Base-by-base conservation (phyloP, 2,113 vertebrate genomes). In the Ascaphus truei region DNA sequence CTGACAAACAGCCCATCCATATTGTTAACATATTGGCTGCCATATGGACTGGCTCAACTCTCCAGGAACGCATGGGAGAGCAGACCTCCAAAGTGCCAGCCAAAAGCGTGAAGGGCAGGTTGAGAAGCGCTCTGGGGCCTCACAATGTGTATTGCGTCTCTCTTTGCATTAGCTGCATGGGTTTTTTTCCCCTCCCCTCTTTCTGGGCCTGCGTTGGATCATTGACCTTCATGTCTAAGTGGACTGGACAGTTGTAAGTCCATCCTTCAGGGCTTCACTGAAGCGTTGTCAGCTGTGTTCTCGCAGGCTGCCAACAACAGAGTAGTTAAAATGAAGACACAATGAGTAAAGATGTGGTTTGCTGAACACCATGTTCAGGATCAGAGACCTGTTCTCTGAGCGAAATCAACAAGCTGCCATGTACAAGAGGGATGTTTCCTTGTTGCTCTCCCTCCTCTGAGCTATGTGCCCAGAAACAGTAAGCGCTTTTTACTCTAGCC, bases 201-300 rank as follows among this genome's bases (percentile, higher is more conserved):
- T 81, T 79, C 57, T 11, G 68, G 75, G 79, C 83, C 88, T 90
- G 84, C 1, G 1, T 83, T 85, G 36, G 83, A 87, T 91, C 89
- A 81, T 33, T 79, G 84, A 85, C 85, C 86, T 86, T 86, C 87
- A 76, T 77, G 85, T 72, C 0, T 90, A 90, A 91, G 83, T 80
- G 83, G 85, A 85, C 81, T 75, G 87, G 88, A 88, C 87, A 88
- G 86, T 85, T 90, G 82, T 82, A 76, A 77, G 77, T 83, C 82
- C 75, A 68, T 78, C 81, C 85, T 85, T 76, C 72, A 1, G 75
- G 87, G 81, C 85, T 88, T 81, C 77, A 73, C 27, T 55, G 63
- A 55, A 66, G 63, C 36, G 51, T 56, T 41, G 84, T 87, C 81
- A 85, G 82, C 81, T 74, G 79, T 75, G 83, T 78, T 75, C 79